phyloP scores from a whole-genome alignment of 2,113 vertebrate species.

The Oceanodroma tethys region DNA sequence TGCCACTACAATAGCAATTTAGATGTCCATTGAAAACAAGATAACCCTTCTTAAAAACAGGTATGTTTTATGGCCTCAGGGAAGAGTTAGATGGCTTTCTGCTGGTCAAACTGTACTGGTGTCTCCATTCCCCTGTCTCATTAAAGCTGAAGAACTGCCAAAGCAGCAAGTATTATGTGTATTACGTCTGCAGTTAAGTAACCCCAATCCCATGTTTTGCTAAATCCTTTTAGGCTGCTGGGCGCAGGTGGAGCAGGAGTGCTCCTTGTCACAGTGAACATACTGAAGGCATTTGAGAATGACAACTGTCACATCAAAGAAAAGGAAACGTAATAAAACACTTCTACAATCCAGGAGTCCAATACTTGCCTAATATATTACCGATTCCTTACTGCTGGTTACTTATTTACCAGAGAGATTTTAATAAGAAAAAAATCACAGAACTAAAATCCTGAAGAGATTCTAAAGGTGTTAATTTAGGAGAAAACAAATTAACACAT shows the following conservation, averaged over 20 bases:
- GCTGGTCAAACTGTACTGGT: neutral
- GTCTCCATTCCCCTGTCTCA: neutral
- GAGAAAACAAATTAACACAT: neutral
- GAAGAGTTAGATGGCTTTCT: neutral
- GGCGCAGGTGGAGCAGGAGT: neutral
- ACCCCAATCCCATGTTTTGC: neutral
- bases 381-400: accelerated
- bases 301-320: neutral
- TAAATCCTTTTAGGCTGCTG: neutral
- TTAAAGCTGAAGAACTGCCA: neutral
- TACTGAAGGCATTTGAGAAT: neutral
- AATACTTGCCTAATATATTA: neutral
- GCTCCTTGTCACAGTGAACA: neutral
- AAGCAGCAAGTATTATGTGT: neutral
- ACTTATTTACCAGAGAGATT: neutral
- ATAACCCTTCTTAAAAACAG: neutral
- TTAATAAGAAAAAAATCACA: neutral
- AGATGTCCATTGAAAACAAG: neutral
- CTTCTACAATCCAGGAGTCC: neutral
- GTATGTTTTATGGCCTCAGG: neutral
- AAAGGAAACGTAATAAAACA: neutral
- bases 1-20: neutral
- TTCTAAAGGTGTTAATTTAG: neutral
- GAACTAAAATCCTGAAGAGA: neutral
- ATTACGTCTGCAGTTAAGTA: neutral